Conservation (phyloP, 2,797 vertebrate species). For the Podargus strigoides region DNA sequence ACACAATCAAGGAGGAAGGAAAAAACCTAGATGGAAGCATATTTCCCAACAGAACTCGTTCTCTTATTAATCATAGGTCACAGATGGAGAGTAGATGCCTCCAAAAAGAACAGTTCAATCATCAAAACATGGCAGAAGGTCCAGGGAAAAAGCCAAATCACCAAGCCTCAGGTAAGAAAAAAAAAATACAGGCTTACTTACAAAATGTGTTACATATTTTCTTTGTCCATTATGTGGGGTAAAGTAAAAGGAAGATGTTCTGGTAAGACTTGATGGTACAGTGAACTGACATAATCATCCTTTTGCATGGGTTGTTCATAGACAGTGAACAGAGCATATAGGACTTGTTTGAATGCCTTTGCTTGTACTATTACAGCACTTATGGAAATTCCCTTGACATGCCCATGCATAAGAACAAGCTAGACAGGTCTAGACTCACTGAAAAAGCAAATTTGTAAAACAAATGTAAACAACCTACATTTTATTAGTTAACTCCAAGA, state of each 20-base stretch:
- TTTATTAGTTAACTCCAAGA: background rate
- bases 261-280: background rate
- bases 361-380: slow-evolving; percentile 4
- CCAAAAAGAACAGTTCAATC: background rate
- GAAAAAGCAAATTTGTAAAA: background rate
- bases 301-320: background rate
- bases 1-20: background rate
- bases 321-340: background rate
- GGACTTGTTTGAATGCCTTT: slow-evolving; percentile 46
- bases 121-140: background rate
- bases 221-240: background rate
- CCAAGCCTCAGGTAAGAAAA: background rate
- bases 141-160: background rate
- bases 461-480: background rate
- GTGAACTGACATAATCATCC: background rate
- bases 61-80: background rate
- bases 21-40: background rate
- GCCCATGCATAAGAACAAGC: background rate
- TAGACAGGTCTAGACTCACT: background rate
- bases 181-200: background rate
- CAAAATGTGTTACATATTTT: background rate
- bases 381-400: slow-evolving; percentile 24
- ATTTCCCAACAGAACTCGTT: background rate
- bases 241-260: background rate
- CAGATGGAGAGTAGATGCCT: slow-evolving; percentile 4